Evolutionary conservation across 2,888 invertebrate species (phyloP).

Genomic region (Fabriciana adippe): DNA sequence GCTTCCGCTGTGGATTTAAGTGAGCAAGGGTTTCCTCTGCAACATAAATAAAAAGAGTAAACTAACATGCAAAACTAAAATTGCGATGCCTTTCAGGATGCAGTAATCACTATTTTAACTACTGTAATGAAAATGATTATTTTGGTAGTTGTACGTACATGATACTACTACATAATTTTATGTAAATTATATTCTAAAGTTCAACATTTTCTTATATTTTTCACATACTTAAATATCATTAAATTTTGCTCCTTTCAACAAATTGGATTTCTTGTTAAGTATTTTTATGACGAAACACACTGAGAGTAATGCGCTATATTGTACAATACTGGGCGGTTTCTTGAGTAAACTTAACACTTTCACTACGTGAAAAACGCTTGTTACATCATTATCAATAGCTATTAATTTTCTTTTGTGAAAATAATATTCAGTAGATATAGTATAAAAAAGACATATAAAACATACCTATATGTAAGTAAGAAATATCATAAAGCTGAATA

Average conservation of each 20-base stretch:
- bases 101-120: too few relatives aligned
- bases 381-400: slow-evolving; percentile 28
- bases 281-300: slow-evolving; percentile 32
- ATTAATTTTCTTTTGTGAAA: slow-evolving; percentile 17
- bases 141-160: neutral
- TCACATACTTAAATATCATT: slow-evolving; percentile 3
- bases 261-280: slow-evolving; percentile 23
- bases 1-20: too few relatives aligned
- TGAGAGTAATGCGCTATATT: slow-evolving; percentile 39
- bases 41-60: too few relatives aligned
- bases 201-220: neutral
- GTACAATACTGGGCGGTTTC: slow-evolving; percentile 37
- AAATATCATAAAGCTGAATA: too few relatives aligned
- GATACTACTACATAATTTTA: neutral
- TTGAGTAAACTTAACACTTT: slow-evolving; percentile 39
- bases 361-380: slow-evolving; percentile 35
- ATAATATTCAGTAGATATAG: neutral
- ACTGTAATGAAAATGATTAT: too few relatives aligned
- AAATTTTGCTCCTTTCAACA: slow-evolving; percentile 1
- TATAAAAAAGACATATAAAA: neutral
- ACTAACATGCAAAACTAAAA: too few relatives aligned
- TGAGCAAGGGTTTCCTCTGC: too few relatives aligned
- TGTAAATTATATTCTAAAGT: neutral
- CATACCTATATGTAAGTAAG: too few relatives aligned
- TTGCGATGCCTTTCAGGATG: too few relatives aligned